Conservation (phyloP, 2,113 vertebrate species). For the Cyprinodon brontotheroides region DNA sequence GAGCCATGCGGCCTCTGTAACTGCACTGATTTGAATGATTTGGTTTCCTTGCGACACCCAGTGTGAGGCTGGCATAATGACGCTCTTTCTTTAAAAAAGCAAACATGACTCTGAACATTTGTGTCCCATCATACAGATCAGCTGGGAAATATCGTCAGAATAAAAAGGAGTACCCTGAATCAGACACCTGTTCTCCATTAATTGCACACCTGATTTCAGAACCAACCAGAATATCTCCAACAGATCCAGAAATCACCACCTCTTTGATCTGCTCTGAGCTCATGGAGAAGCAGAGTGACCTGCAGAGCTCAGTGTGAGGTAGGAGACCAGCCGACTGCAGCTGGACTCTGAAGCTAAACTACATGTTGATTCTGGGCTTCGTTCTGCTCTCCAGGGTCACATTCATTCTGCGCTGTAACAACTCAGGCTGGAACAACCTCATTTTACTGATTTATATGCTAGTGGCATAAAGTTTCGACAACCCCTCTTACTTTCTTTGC, state of each 20-base stretch:
- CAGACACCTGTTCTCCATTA: too few species aligned
- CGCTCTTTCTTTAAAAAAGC: too few species aligned
- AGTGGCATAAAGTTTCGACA: constrained; percentile 13
- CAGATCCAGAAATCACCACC: neutral
- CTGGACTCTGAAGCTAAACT: constrained; percentile 32
- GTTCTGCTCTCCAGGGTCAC: constrained; percentile 44
- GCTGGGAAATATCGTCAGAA: too few species aligned
- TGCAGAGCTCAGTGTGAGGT: constrained; percentile 24
- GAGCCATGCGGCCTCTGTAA: too few species aligned
- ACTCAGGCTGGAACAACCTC: constrained; percentile 27
- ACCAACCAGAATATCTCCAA: neutral
- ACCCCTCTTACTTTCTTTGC: constrained; percentile 1
- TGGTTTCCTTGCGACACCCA: too few species aligned
- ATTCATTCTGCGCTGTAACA: constrained; percentile 39
- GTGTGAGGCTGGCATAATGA: too few species aligned
- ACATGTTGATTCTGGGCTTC: constrained; percentile 9
- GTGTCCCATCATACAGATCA: too few species aligned
- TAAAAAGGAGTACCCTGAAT: too few species aligned
- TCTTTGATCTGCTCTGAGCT: too few species aligned
- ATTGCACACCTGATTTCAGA: too few species aligned
- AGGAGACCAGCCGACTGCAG: constrained; percentile 11
- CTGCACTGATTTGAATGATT: too few species aligned
- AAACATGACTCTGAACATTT: too few species aligned
- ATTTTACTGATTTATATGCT: constrained; percentile 47
- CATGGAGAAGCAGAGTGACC: constrained; percentile 40